These are phyloP conservation scores for Phrynocephalus guinanensis DNA, from an alignment of 2,797 vertebrate species.

Conservation along the genomic window DNA sequence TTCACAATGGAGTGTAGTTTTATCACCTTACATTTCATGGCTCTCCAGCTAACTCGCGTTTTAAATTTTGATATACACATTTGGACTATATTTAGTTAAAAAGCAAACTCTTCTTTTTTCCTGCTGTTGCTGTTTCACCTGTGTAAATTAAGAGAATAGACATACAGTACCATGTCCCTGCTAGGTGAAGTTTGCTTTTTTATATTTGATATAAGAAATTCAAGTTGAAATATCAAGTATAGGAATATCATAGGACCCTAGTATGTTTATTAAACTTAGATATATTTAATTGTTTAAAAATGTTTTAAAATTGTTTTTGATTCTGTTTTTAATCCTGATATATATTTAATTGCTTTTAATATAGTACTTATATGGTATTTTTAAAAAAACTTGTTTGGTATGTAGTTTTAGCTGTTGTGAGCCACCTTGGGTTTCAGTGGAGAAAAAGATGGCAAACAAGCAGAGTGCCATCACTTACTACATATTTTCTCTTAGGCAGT, in stretches of 20 bases:
- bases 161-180: neutral
- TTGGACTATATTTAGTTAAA: neutral
- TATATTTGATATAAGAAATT: neutral
- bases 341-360: no score
- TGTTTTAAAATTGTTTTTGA: neutral
- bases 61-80: neutral
- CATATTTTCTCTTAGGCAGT: neutral
- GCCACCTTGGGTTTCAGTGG: no score
- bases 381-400: no score
- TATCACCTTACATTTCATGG: constrained; percentile 24
- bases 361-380: no score
- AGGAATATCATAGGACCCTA: neutral
- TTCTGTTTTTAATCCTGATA: no score
- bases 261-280: no score
- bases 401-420: no score
- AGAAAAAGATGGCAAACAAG: no score
- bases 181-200: neutral
- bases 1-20: constrained; percentile 37
- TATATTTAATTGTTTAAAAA: neutral
- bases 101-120: neutral
- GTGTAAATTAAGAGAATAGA: rapidly evolving
- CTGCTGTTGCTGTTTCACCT: constrained; percentile 20
- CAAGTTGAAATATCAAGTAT: neutral
- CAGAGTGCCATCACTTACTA: no score
- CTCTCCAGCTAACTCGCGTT: constrained; percentile 29